These are phyloP conservation scores for Phortica okadai DNA, from an alignment of 2,888 invertebrate species.

Conservation along the genomic window DNA sequence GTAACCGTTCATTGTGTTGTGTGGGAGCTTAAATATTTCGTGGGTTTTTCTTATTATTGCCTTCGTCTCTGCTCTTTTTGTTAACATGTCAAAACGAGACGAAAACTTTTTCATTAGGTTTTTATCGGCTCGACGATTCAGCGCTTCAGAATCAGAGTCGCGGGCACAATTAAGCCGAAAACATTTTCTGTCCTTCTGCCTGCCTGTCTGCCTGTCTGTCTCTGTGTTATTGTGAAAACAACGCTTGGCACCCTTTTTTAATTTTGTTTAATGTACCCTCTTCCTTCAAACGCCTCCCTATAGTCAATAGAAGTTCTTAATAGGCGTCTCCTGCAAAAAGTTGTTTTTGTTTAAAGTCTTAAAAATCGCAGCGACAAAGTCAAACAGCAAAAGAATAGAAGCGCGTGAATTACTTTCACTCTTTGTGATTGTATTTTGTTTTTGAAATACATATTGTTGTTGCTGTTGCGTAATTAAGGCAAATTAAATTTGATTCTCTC, in stretches of 20 bases:
- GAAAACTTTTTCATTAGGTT: slow-evolving; percentile 62
- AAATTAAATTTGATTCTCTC: slow-evolving; percentile 58
- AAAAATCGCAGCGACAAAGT: not conserved
- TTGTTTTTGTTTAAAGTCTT: not conserved
- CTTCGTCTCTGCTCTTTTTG: not conserved
- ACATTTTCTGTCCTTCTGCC: not conserved
- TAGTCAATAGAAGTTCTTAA: too few species aligned
- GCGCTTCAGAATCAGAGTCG: slow-evolving; percentile 50
- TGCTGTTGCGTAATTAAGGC: slow-evolving; percentile 60
- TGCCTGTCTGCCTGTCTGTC: too few species aligned
- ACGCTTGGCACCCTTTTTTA: slow-evolving; percentile 37
- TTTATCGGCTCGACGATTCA: slow-evolving; percentile 42
- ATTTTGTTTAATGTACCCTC: slow-evolving; percentile 21
- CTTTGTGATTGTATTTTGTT: slow-evolving; percentile 1
- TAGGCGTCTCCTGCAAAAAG: too few species aligned
- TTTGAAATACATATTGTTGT: slow-evolving; percentile 47
- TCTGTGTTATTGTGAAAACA: slow-evolving; percentile 44
- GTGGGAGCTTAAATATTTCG: too few species aligned
- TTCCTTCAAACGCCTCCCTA: not conserved
- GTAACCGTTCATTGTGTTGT: too few species aligned
- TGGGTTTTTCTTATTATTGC: not conserved
- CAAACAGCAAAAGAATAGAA: not conserved
- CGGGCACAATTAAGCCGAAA: slow-evolving; percentile 63
- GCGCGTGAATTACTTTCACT: not conserved
- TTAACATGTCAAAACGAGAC: slow-evolving; percentile 28